These are phyloP conservation scores for Pterois miles DNA, from an alignment of 2,797 vertebrate genomes.

Conservation along the genomic window DNA sequence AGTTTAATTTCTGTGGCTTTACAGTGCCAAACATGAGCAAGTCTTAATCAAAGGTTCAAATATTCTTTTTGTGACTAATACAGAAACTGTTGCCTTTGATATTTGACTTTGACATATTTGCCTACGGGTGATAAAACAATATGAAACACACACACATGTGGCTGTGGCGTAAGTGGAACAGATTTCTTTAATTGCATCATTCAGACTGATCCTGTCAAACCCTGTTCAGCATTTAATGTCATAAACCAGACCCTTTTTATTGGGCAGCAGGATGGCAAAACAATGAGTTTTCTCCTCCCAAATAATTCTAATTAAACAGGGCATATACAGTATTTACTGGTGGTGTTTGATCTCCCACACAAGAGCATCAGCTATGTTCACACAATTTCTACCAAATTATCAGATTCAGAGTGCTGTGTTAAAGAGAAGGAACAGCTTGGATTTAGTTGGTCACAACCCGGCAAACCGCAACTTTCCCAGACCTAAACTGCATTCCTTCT, in stretches of 20 bases:
- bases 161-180: neutral
- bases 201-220: neutral
- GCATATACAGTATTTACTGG: neutral
- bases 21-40: neutral
- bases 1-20: neutral
- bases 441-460: slow-evolving; percentile 10
- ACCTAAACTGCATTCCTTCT: slow-evolving; percentile 13
- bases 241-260: neutral
- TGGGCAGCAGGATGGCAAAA: neutral
- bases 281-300: neutral
- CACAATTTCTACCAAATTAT: neutral
- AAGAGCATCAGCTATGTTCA: neutral
- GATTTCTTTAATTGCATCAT: neutral
- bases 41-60: neutral
- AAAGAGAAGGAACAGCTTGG: neutral
- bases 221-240: neutral
- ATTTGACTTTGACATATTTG: slow-evolving; percentile 7
- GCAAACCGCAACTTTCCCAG: neutral
- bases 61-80: slow-evolving; percentile 1
- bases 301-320: neutral
- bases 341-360: neutral
- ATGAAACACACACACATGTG: neutral
- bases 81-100: slow-evolving; percentile 5
- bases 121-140: neutral
- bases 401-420: neutral